These are phyloP conservation scores for Lordiphosa mommai DNA, from an alignment of 1,140 invertebrate genomes.

Conservation along the genomic window DNA sequence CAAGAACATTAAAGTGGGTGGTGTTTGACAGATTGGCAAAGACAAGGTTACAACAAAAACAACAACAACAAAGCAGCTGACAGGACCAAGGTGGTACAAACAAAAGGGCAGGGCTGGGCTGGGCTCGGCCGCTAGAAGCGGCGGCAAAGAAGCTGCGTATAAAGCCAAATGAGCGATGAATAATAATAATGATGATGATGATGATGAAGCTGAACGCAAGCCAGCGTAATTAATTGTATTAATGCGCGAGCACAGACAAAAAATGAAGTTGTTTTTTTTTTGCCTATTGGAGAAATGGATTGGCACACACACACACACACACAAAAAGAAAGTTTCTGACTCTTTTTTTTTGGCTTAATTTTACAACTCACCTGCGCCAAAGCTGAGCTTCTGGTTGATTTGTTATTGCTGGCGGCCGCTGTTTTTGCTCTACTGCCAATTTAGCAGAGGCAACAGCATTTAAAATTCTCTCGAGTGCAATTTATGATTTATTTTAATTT, in stretches of 20 bases:
- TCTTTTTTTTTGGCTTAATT: not conserved
- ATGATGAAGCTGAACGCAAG: constrained; percentile 9
- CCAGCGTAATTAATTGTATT: constrained; percentile 36
- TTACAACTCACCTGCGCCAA: constrained; percentile 3
- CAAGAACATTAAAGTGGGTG: constrained; percentile 33
- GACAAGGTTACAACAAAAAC: constrained; percentile 65
- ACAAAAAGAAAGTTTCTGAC: constrained; percentile 13
- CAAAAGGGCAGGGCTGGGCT: constrained; percentile 25
- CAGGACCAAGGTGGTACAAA: constrained; percentile 32
- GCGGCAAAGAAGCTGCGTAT: constrained; percentile 32
- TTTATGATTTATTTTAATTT: not conserved
- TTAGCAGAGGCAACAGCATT: constrained; percentile 2
- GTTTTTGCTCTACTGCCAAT: constrained; percentile 1
- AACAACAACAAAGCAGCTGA: constrained; percentile 54
- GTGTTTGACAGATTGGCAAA: constrained; percentile 37
- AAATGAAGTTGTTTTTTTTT: constrained; percentile 20
- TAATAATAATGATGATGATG: constrained; percentile 11
- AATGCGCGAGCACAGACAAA: constrained; percentile 29
- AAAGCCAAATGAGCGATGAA: not conserved
- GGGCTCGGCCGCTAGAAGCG: too few relatives aligned
- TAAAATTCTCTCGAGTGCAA: constrained; percentile 4
- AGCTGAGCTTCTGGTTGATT: not conserved
- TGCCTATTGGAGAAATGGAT: constrained; percentile 29
- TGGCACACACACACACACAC: constrained; percentile 11
- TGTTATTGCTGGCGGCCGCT: not conserved